Base-by-base conservation (phyloP, 2,888 invertebrate species). In the Copidosoma aretas region DNA sequence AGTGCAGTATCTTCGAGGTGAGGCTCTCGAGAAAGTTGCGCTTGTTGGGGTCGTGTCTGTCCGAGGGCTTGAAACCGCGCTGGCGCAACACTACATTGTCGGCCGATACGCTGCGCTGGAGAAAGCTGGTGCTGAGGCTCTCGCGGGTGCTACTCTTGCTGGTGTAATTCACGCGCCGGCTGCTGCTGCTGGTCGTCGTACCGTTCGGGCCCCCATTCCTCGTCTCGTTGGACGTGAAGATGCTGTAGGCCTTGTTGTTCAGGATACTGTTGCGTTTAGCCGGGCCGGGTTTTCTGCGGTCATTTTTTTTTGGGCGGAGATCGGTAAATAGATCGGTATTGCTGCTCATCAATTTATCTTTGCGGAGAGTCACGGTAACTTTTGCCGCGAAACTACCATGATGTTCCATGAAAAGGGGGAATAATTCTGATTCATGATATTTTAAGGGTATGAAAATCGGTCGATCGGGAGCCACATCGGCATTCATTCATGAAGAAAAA, bases 41-140 rank as follows among this genome's bases (percentile, higher is more conserved):
- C 85, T 94, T 94, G 75, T 86, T 86, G 1, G 94, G 93, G 84
- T 95, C 93, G 80, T 90, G 91, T 84, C 90, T 88, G 84, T 95
- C 94, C 1, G 94, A 94, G 1, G 94, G 94, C 79, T 93, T 93
- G 84, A 93, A 93, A 46, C 94, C 93, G 41, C 93, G 87, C 73
- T 82, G 77, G 59, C 78, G 79, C 69, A 83, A 76, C 78, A 83
- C 79, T 75, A 83, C 83, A 83, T 83, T 82, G 75, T 83, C 83
- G 24, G 83, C 81, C 49, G 81, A 81, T 43, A 78, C 71, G 64
- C 81, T 82, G 64, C 82, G 80, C 72, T 83, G 82, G 46, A 82
- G 74, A 15, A 65, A 53, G 52, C 65, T 76, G 67, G 73, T 22
- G 60, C 59, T 71, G 58, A 49, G 46, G n/a, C 1, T 52, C 15